phyloP scores from a whole-genome alignment of 2,888 invertebrate genomes.

The Julus scandinavius region DNA sequence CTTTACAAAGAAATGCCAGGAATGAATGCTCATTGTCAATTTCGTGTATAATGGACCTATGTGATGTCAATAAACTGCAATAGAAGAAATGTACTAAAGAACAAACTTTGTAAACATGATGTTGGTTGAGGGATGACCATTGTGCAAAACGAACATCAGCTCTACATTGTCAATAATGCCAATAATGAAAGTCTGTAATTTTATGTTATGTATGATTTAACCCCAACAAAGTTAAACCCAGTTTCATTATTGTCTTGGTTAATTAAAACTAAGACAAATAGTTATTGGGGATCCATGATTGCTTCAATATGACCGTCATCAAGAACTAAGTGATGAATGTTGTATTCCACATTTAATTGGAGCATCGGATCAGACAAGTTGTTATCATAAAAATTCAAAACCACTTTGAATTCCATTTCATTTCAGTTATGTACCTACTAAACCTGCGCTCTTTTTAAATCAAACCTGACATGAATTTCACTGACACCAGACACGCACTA shows the following conservation, averaged over 20 bases:
- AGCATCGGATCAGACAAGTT: neutral
- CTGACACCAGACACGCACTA: neutral
- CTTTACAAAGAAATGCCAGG: neutral
- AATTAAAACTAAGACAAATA: no score
- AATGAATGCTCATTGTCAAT: neutral
- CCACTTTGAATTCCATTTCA: neutral
- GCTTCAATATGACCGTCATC: neutral
- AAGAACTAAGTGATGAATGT: neutral
- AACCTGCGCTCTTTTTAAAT: neutral
- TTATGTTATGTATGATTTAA: no score
- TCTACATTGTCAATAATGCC: no score
- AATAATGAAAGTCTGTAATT: no score
- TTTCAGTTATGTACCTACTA: neutral
- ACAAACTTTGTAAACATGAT: no score
- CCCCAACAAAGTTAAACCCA: no score
- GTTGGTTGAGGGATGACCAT: no score
- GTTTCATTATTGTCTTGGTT: no score
- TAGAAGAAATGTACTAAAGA: no score
- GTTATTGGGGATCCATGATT: neutral
- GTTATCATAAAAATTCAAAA: neutral
- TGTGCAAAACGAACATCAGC: no score
- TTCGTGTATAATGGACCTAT: neutral
- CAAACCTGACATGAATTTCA: neutral
- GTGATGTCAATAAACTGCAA: neutral
- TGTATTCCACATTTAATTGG: neutral